Percentiles rank a stretch among this genome's conserved stretches.
Conservation (phyloP, 2,113 vertebrate species). For the Heterocephalus glaber region DNA sequence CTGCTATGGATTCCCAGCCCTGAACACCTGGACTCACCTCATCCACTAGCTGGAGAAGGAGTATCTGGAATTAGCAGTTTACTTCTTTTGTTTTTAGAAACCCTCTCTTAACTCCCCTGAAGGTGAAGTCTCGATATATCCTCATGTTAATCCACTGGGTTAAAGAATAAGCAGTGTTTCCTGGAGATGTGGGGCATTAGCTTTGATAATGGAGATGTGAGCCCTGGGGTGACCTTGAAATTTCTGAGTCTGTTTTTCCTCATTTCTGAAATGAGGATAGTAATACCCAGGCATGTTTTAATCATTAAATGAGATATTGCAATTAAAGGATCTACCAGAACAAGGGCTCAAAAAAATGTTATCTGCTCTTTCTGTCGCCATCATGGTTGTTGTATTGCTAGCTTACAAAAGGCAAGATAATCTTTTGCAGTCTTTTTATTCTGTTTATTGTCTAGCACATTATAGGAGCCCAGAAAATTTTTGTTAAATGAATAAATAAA, state of each 20-base stretch:
- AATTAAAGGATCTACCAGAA: not conserved
- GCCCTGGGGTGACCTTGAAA: not conserved
- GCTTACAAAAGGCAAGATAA: not conserved
- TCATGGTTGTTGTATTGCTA: not conserved
- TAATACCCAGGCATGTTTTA: not conserved
- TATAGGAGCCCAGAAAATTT: not conserved
- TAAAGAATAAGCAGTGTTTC: not conserved
- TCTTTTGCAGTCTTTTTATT: not conserved
- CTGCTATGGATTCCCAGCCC: not conserved
- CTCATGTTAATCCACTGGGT: not conserved
- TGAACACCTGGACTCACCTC: not conserved
- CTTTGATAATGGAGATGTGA: slow-evolving; percentile 13
- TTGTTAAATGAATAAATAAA: not conserved
- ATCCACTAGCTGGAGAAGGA: not conserved
- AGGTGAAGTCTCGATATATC: not conserved
- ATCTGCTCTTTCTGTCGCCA: not conserved
- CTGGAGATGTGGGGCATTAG: not conserved
- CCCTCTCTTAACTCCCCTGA: not conserved
- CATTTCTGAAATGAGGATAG: not conserved
- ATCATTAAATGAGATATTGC: not conserved
- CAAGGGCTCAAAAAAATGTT: not conserved
- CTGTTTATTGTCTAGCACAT: not conserved
- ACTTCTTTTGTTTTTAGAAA: slow-evolving; percentile 39
- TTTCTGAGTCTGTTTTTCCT: not conserved
- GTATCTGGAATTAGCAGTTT: not conserved